Evolutionary conservation across 2,113 vertebrate genomes (phyloP).

Genomic region (Sardina pilchardus): DNA sequence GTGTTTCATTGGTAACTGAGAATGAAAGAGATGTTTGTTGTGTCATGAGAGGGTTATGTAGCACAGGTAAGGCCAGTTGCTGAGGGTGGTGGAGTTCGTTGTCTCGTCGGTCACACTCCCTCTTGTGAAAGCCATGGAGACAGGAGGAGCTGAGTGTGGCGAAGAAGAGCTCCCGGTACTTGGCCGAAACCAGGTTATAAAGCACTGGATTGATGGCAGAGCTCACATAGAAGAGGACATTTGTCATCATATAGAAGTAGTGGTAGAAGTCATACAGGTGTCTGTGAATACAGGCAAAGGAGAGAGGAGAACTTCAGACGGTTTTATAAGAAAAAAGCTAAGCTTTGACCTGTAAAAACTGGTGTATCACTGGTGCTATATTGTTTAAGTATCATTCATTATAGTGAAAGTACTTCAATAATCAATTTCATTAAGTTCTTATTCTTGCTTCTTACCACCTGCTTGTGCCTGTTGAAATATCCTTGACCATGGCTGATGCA

Average conservation of each 20-base stretch:
- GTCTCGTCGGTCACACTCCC: background rate
- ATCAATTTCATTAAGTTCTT: background rate
- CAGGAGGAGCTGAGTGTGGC: conserved; percentile 83
- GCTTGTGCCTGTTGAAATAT: no score
- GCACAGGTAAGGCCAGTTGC: background rate
- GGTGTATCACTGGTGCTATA: no score
- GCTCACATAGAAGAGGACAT: conserved; percentile 92
- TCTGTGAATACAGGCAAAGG: conserved; percentile 52
- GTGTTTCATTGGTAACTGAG: background rate
- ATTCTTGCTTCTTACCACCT: background rate
- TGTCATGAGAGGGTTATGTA: background rate
- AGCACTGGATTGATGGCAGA: conserved; percentile 92
- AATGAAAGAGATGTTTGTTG: background rate
- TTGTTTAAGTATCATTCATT: no score
- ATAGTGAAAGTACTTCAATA: background rate
- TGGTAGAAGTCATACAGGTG: conserved; percentile 93
- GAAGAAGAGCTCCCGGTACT: conserved; percentile 91
- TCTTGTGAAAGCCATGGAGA: conserved; percentile 70
- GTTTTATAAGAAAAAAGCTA: background rate
- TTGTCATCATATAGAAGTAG: conserved; percentile 98
- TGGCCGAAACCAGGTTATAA: conserved; percentile 94
- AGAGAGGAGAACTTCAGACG: background rate
- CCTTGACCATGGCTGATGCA: no score
- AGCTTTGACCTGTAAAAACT: no score
- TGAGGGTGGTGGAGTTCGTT: background rate